Base-by-base conservation (phyloP, 2,797 vertebrate species). In the Podargus strigoides region DNA sequence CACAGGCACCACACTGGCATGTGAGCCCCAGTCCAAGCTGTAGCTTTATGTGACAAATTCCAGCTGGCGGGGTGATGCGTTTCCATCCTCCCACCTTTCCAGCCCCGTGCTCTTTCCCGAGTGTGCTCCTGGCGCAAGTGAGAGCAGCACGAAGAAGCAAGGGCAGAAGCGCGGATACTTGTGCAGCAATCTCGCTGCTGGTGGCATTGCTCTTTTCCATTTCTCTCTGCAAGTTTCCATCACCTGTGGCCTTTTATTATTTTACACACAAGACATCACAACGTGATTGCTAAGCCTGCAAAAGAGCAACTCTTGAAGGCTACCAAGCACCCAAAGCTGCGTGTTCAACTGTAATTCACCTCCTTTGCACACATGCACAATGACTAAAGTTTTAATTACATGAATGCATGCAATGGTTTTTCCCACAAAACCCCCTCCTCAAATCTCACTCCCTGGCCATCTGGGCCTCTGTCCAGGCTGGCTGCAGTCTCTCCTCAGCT, bases 111-210 rank as follows among this genome's bases (percentile, higher is more conserved):
- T 62, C 5, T 6, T 16, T 42, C 39, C 28, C 0, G 8, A 23
- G 24, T 0, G 1, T 8, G 30, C 37, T 74, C 22, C 5, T 6
- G 26, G 52, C 0, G 0, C 52, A 19, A 77, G 32, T 0, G 1
- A 42, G 30, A 41, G 34, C 27, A 39, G 46, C 14, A 3, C 7
- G 47, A 56, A 77, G 39, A 47, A 66, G 47, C 52, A 34, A 59
- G 39, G 3, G 24, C 36, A 32, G 44, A 46, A 52, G 41, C 7
- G 1, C 0, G 1, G 42, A n/a, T 26, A 7, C 24, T 55, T 56
- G 20, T 68, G 64, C 23, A 20, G 37, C 23, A 23, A 12, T 49
- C 59, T 84, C 1, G 5, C 36, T 79, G 23, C 81, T 66, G 68
- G 21, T 1, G 3, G 42, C 68, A 58, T 70, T 32, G 12, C 12